These are phyloP conservation scores for Astreopora myriophthalma DNA, from an alignment of 64 coral and sea anemone species.

Conservation along the genomic window DNA sequence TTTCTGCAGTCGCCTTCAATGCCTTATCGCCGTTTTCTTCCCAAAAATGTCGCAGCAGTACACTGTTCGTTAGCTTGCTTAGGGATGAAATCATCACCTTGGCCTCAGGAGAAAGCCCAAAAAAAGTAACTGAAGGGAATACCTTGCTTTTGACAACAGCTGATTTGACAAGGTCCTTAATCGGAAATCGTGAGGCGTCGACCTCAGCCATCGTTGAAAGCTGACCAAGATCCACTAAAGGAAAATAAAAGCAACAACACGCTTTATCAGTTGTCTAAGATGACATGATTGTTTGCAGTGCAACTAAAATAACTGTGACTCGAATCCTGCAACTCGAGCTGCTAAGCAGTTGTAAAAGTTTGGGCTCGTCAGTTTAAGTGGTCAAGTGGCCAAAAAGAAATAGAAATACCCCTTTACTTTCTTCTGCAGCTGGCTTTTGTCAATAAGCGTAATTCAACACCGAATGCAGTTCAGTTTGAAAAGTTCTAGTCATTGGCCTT, in stretches of 20 bases:
- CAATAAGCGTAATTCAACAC: too few relatives aligned
- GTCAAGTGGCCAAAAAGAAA: too few relatives aligned
- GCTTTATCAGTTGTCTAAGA: too few relatives aligned
- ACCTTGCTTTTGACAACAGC: neutral
- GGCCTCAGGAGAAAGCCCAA: conserved; percentile 20
- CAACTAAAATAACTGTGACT: too few relatives aligned
- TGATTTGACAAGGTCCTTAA: neutral
- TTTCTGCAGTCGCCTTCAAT: neutral
- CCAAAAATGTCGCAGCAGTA: conserved; percentile 60
- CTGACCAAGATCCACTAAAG: conserved; percentile 17
- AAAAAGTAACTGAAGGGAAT: conserved; percentile 2
- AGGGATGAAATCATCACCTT: conserved; percentile 26
- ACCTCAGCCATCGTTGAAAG: neutral
- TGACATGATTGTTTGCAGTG: too few relatives aligned
- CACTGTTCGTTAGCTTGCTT: neutral
- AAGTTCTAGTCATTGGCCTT: too few relatives aligned
- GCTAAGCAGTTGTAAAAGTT: too few relatives aligned
- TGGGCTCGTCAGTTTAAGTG: too few relatives aligned
- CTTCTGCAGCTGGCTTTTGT: too few relatives aligned
- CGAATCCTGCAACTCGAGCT: too few relatives aligned
- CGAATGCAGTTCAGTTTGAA: too few relatives aligned
- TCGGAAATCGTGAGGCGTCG: neutral
- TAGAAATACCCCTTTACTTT: too few relatives aligned
- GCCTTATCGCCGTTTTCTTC: conserved; percentile 1
- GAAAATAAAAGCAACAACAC: neutral